Percentiles rank a stretch among this genome's conserved stretches.
These are phyloP conservation scores for Caenorhabditis tropicalis DNA, from an alignment of 1,140 invertebrate genomes.

Conservation along the genomic window DNA sequence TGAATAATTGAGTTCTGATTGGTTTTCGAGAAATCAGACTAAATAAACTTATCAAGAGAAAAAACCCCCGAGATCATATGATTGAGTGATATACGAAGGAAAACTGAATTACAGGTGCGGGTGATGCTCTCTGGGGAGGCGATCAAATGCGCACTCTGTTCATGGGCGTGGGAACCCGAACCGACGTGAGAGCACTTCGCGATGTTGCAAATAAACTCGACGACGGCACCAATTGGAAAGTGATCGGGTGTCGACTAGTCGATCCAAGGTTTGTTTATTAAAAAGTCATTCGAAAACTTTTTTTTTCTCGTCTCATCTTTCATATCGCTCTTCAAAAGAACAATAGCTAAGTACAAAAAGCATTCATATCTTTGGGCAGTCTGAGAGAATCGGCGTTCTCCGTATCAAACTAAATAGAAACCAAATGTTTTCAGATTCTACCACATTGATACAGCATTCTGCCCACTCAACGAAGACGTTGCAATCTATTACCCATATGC, in stretches of 20 bases:
- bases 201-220: conserved; percentile 60
- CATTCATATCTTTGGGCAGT: background rate
- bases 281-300: background rate
- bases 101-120: conserved; percentile 61
- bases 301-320: background rate
- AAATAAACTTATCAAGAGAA: background rate
- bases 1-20: background rate
- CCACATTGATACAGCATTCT: conserved; percentile 72
- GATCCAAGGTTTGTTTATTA: conserved; percentile 63
- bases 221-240: conserved; percentile 62
- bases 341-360: background rate
- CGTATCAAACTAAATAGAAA: too few relatives aligned
- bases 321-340: background rate
- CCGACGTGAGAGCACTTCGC: conserved; percentile 65
- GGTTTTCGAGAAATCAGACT: background rate
- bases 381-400: background rate
- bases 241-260: conserved; percentile 65
- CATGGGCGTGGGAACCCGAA: conserved; percentile 70
- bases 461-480: conserved; percentile 64
- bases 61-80: background rate
- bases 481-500: conserved; percentile 70
- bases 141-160: conserved; percentile 64
- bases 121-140: conserved; percentile 68
- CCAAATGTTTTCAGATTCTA: conserved; percentile 70
- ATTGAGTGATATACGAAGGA: background rate